A percentile compares a stretch with the other conserved stretches of the same genome.
These are phyloP conservation scores for Epinotia brunnichana DNA, from an alignment of 2,888 invertebrate genomes.

Conservation along the genomic window DNA sequence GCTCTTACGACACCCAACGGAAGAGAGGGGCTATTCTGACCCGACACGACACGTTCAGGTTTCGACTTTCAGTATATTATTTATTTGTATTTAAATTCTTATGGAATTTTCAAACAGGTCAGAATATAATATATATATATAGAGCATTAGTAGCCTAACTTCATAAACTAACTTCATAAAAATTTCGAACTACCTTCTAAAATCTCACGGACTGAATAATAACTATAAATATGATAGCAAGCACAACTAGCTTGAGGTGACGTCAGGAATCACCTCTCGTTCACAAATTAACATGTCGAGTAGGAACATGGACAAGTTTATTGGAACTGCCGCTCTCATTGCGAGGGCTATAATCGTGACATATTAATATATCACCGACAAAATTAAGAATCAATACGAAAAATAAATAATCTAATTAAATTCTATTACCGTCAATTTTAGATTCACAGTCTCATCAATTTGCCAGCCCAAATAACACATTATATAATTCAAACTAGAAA, in stretches of 20 bases:
- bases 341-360: not conserved
- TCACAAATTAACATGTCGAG: not conserved
- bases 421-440: not conserved
- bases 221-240: not conserved
- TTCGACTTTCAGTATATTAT: not conserved
- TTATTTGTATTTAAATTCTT: not conserved
- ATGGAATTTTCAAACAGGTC: too few species aligned
- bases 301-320: not conserved
- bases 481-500: conserved; percentile 34
- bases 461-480: conserved; percentile 19
- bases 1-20: too few species aligned
- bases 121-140: not conserved
- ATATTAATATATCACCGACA: not conserved
- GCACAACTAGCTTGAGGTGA: not conserved
- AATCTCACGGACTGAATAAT: conserved; percentile 7
- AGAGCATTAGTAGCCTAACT: not conserved
- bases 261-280: not conserved
- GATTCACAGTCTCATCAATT: conserved; percentile 2
- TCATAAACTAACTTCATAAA: not conserved
- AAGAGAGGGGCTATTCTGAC: too few species aligned
- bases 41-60: too few species aligned
- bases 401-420: conserved; percentile 15
- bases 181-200: not conserved
- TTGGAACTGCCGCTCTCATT: conserved; percentile 5
- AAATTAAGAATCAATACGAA: not conserved